Base-by-base conservation (phyloP, 2,797 vertebrate genomes). In the Orestias chungarensis region DNA sequence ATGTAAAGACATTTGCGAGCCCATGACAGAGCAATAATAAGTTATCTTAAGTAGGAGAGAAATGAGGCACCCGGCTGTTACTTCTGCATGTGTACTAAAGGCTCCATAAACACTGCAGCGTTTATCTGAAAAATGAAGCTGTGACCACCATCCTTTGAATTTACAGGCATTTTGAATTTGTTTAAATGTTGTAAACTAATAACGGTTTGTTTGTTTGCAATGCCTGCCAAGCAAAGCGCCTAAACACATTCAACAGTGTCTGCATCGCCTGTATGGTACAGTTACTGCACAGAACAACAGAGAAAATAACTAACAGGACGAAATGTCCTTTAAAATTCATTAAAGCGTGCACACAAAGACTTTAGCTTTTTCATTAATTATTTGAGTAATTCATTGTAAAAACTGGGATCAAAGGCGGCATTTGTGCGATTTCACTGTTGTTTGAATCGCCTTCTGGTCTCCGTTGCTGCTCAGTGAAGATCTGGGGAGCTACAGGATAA, bases 341-440 rank as follows among this genome's bases (percentile, higher is more conserved):
- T 12, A 9, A 40, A n/a, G 35, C 25, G n/a, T 4, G 14, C 35
- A 62, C 33, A 62, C 1, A 62, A 35, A 14, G 18, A n/a, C 59
- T 38, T 62, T 40, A 25, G 35, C 35, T 62, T 38, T 40, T n/a
- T n/a, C 38, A 40, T 38, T 38, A n/a, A n/a, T n/a, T n/a, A n/a
- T n/a, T n/a, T n/a, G n/a, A n/a, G 35, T 62, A n/a, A 62, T 23
- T 20, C n/a, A 23, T 9, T 6, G 7, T n/a, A 38, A 40, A 38
- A 61, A 25, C 57, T 62, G 35, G 35, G 59, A 40, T 61, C 35
- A 62, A 62, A 40, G 59, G 59, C 35, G 12, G 35, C 59, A 25
- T 62, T 12, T 40, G 35, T 14, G 33, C 25, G 59, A 62, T 38
- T 62, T 40, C 23, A 40, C 23, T 23, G 20, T 35, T 38, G 35